Evolutionary conservation across 2,113 vertebrate species (phyloP), one percentile per base, ranked within the genome.

Genomic region (Amazona guildingii): DNA sequence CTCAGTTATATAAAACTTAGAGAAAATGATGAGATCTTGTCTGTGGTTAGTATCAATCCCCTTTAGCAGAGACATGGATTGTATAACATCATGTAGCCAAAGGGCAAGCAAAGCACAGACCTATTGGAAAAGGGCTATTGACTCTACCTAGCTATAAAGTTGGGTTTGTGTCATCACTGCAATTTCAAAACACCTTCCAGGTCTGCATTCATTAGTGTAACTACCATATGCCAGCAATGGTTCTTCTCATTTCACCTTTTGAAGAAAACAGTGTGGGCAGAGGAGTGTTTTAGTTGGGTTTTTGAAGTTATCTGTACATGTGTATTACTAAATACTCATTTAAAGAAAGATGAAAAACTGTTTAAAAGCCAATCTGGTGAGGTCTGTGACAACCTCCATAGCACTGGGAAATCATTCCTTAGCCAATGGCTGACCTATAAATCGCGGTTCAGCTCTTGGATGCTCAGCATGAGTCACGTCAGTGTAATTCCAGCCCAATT

Each of bases 201-300:
- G 49, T 75, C 68, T 95, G 76, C 59, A 88, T 88, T 95, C 80
- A 83, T 90, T 86, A 87, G 46, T 13, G 29, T 76, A 79, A 85
- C 84, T 89, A 91, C 63, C 79, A 74, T 85, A 95, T 81, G 82
- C 72, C 79, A 88, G 76, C 44, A 86, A 29, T 0, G 1, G 62
- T 96, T 92, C 85, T 94, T 96, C 90, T 93, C 68, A 55, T 92
- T 76, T 95, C 82, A 90, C 90, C 90, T 94, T 78, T 92, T 62
- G 59, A 86, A 94, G 55, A 93, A 92, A 96, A 81, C 49, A 78
- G 24, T 29, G 90, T 90, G 51, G 88, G 85, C 75, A 90, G 54
- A 31, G 64, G 85, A 92, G 68, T 31, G 57, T 90, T 97, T 86
- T 2, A 1, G 54, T 77, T 88, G 64, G 52, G 51, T 91, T 95